A percentile compares a stretch with the other conserved stretches of the same genome.
These are phyloP conservation scores for Cathartes aura DNA, from an alignment of 2,113 vertebrate genomes.

Conservation along the genomic window DNA sequence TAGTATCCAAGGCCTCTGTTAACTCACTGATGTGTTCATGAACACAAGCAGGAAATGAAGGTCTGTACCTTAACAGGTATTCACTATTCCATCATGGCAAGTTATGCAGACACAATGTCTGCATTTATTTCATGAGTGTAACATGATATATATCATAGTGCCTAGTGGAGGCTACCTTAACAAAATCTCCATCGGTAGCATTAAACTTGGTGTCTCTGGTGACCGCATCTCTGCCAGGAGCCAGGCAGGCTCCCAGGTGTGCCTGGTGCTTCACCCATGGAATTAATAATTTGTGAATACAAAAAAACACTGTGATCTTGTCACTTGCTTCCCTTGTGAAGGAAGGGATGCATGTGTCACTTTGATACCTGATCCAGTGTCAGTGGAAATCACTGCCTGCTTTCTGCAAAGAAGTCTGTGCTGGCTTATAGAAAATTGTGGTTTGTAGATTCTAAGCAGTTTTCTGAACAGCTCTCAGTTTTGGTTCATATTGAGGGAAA, in stretches of 20 bases:
- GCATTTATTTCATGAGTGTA: neutral
- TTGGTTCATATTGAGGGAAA: neutral
- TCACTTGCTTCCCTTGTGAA: neutral
- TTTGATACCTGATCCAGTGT: neutral
- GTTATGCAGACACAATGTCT: neutral
- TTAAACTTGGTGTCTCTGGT: neutral
- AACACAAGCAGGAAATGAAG: neutral
- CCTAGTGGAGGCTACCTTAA: neutral
- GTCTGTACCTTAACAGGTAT: neutral
- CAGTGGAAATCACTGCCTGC: neutral
- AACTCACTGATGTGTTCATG: neutral
- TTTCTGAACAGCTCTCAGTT: neutral
- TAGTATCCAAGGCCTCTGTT: neutral
- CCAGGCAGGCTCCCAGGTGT: neutral
- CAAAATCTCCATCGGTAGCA: neutral
- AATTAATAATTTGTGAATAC: neutral
- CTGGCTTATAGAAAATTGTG: neutral
- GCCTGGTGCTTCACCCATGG: neutral
- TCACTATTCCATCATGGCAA: neutral
- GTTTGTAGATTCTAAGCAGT: neutral
- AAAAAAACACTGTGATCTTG: neutral
- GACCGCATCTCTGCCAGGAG: neutral
- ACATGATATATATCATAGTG: accelerated
- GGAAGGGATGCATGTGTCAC: neutral
- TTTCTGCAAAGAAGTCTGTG: neutral